Percentiles rank a stretch among this genome's conserved stretches.
Evolutionary conservation across 2,888 invertebrate genomes (phyloP).

Genomic region (Eristalis tenax): DNA sequence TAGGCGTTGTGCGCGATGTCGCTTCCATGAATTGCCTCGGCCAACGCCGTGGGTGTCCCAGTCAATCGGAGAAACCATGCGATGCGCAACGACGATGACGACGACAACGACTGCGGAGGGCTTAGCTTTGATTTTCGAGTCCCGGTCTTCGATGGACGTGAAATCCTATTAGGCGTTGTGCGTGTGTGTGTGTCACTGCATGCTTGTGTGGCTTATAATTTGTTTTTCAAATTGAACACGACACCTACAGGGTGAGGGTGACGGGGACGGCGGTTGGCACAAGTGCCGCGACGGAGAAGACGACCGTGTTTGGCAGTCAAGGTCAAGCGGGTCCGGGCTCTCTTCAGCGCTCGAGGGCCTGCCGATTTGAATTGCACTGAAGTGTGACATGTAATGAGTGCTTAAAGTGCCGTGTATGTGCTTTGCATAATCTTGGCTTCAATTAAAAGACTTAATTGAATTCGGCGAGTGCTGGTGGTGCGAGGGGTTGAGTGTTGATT

Average conservation of each 20-base stretch:
- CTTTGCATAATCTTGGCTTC: conserved; percentile 28
- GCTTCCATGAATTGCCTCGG: conserved; percentile 54
- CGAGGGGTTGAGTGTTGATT: not conserved
- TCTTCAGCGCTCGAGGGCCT: not conserved
- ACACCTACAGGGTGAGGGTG: not conserved
- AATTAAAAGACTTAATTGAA: conserved; percentile 27
- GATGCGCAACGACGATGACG: not conserved
- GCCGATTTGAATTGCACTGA: conserved; percentile 45
- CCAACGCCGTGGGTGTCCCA: conserved; percentile 59
- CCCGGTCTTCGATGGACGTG: conserved; percentile 35
- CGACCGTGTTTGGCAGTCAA: conserved; percentile 32
- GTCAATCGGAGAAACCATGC: conserved; percentile 31
- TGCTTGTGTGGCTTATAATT: conserved; percentile 5
- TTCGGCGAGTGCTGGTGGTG: not conserved
- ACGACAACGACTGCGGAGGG: not conserved
- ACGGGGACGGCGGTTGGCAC: not conserved
- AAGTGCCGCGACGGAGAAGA: not conserved
- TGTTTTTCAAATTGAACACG: conserved; percentile 15
- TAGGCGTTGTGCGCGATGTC: conserved; percentile 43
- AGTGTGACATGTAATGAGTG: conserved; percentile 45
- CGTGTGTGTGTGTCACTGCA: not conserved
- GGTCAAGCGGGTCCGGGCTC: conserved; percentile 23
- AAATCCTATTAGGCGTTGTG: conserved; percentile 32
- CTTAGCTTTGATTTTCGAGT: conserved; percentile 39
- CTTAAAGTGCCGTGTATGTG: not conserved